Evolutionary conservation across 2,888 invertebrate species (phyloP), one percentile per base, ranked within the genome.

Genomic region (Calameuta idolon): DNA sequence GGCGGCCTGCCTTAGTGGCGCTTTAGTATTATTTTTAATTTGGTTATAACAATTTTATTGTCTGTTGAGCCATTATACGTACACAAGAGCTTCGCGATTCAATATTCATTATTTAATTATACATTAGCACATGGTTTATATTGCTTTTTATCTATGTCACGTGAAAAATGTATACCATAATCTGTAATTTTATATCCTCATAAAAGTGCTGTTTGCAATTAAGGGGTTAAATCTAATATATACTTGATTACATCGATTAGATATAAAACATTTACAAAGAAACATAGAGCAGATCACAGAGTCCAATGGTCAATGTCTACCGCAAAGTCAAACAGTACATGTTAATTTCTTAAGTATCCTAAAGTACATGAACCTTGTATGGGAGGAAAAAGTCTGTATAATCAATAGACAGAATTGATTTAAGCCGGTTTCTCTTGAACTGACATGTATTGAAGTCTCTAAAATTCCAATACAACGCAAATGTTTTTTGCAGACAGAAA

Each of bases 31-130:
- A 12, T 78, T 82, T 69, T 69, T 84, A 15, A 75, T 83, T 11
- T 86, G 86, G 85, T 76, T 86, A 4, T 86, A 40, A 82, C n/a
- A 75, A 30, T 15, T 71, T 71, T 11, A 3, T 71, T 33, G 1
- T 35, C 35, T 23, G 31, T 23, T 23, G 23, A 23, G 9, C 9
- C 9, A 23, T 9, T 9, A 23, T 55, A 55, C 23, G 55, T 55
- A 23, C 1, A 23, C 55, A 23, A 0, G 55, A 23, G 23, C 55
- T 0, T 55, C 55, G 0, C 0, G 23, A 55, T 55, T 55, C 23
- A 5, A 23, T 15, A 0, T 15, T 15, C 15, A 1, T 40, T 40
- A 40, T 15, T 55, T 55, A 23, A 55, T 55, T 55, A 55, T 23
- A 55, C 1, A 23, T 55, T 55, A 5, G 4, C 5, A 40, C 15